Percentiles rank a stretch among this genome's conserved stretches.
Conservation (phyloP, 2,113 vertebrate species). For the Crotalus helleri region DNA sequence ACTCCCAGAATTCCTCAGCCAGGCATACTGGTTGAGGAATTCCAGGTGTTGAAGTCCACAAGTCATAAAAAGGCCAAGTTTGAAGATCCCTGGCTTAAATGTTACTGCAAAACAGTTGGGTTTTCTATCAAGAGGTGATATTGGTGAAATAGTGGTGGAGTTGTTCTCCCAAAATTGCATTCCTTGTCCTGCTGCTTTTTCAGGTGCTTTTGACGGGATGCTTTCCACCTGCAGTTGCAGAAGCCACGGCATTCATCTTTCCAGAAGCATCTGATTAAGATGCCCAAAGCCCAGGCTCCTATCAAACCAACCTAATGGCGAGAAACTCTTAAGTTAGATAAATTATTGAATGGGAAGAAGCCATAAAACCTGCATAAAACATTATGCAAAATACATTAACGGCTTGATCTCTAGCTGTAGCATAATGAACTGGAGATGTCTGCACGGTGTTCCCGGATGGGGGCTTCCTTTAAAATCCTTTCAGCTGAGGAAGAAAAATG, state of each 20-base stretch:
- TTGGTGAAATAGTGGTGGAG: neutral
- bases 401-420: neutral
- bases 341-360: neutral
- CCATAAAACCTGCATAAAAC: slow-evolving; percentile 12
- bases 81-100: neutral
- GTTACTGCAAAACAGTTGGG: neutral
- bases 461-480: slow-evolving; percentile 22
- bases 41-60: too few species aligned
- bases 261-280: neutral
- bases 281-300: neutral
- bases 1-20: too few species aligned
- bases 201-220: neutral
- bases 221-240: neutral
- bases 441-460: neutral
- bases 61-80: too few species aligned
- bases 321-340: neutral
- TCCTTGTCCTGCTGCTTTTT: neutral
- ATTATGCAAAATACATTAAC: neutral
- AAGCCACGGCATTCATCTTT: neutral
- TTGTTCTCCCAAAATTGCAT: neutral
- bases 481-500: slow-evolving; percentile 33
- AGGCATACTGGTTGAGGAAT: too few species aligned
- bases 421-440: neutral
- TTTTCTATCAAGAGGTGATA: neutral
- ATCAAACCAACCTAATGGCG: neutral